A percentile compares a stretch with the other conserved stretches of the same genome.
phyloP scores from a whole-genome alignment of 2,888 invertebrate genomes.

The Ophraella communa region DNA sequence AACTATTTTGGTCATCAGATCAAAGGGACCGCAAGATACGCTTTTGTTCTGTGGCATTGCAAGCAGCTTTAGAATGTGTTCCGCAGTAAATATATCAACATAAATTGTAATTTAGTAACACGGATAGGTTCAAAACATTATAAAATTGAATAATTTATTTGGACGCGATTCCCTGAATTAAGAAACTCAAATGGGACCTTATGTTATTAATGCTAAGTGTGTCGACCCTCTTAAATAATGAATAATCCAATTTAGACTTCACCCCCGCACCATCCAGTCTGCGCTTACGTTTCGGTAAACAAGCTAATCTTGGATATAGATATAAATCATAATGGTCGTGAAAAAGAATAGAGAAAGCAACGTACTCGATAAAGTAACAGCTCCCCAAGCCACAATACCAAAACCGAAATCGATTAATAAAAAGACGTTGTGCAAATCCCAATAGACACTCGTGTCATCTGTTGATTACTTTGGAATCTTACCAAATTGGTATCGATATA shows the following conservation, averaged over 20 bases:
- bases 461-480: conserved; percentile 56
- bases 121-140: no score
- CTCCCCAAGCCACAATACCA: conserved; percentile 52
- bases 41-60: no score
- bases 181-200: background rate
- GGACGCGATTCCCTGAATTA: no score
- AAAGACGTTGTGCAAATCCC: conserved; percentile 56
- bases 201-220: background rate
- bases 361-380: conserved; percentile 48
- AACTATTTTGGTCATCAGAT: no score
- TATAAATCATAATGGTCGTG: conserved; percentile 36
- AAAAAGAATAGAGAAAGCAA: conserved; percentile 34
- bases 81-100: no score
- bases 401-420: conserved; percentile 56
- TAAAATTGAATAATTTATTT: no score
- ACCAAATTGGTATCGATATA: conserved; percentile 50
- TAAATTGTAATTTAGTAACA: no score
- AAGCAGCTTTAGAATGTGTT: no score
- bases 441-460: conserved; percentile 54
- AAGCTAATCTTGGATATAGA: conserved; percentile 33
- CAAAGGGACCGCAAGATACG: no score
- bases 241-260: background rate
- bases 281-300: conserved; percentile 6
- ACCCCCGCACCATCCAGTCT: background rate
- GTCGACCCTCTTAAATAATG: background rate